Conservation (phyloP, 2,888 invertebrate species). For the Lasioglossum villosulum region DNA sequence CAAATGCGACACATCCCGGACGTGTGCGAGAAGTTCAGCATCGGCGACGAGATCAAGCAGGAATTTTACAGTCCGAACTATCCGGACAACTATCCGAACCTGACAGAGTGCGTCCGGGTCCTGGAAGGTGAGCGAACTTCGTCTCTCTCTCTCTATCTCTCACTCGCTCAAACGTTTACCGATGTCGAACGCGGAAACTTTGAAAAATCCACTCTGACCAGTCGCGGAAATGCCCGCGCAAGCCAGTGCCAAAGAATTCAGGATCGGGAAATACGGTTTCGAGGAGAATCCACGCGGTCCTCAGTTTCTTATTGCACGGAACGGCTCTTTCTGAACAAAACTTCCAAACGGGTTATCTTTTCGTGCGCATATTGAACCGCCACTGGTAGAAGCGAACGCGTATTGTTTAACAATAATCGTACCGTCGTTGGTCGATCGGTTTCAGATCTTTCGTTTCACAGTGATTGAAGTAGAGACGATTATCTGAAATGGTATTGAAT, state of each 20-base stretch:
- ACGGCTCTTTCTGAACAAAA: background rate
- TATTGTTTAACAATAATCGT: background rate
- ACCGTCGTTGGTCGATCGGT: background rate
- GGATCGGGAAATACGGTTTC: background rate
- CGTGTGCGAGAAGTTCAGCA: conserved; percentile 86
- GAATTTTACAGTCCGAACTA: conserved; percentile 90
- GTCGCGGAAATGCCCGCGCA: background rate
- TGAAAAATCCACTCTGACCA: background rate
- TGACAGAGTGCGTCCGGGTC: conserved; percentile 88
- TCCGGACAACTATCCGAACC: conserved; percentile 89
- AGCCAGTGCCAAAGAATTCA: background rate
- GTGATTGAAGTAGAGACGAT: background rate
- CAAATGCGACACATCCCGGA: conserved; percentile 76
- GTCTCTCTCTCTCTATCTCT: background rate
- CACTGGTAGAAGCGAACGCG: background rate
- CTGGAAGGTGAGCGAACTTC: conserved; percentile 87
- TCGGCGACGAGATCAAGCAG: conserved; percentile 86
- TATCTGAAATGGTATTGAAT: no score
- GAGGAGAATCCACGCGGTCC: background rate
- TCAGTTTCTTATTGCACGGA: background rate
- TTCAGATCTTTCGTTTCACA: background rate
- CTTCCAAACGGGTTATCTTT: background rate
- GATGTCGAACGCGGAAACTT: background rate
- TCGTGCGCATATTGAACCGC: background rate
- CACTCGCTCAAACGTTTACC: background rate